These are phyloP conservation scores for Leptodirus hochenwartii DNA, from an alignment of 2,888 invertebrate genomes.

Conservation along the genomic window DNA sequence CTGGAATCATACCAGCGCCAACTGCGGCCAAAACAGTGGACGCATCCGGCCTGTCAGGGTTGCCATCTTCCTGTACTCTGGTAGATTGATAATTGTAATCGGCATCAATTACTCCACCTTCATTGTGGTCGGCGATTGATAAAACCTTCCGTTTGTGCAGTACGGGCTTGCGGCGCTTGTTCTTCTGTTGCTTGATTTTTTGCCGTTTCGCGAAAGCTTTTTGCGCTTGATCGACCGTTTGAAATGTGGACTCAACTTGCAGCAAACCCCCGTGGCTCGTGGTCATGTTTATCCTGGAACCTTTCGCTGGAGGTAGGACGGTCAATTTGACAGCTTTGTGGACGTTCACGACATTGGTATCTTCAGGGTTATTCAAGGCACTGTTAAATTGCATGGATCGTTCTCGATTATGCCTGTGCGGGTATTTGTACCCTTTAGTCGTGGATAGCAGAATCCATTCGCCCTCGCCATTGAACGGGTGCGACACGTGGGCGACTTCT, in stretches of 20 bases:
- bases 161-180: conserved; percentile 2
- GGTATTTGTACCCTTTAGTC: conserved; percentile 39
- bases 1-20: conserved; percentile 63
- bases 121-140: neutral
- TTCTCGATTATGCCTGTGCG: conserved; percentile 18
- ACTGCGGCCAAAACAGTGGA: conserved; percentile 50
- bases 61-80: conserved; percentile 1
- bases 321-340: conserved; percentile 34
- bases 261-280: conserved; percentile 55
- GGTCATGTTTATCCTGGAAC: conserved; percentile 40
- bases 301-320: conserved; percentile 49
- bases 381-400: conserved; percentile 19
- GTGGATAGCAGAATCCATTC: conserved; percentile 63
- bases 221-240: conserved; percentile 45
- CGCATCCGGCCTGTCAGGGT: conserved; percentile 10
- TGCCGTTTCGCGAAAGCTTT: conserved; percentile 26
- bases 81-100: neutral
- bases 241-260: conserved; percentile 54
- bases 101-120: too few relatives aligned
- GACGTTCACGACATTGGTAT: conserved; percentile 17
- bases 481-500: conserved; percentile 28
- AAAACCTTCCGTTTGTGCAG: neutral
- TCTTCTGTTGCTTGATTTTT: conserved; percentile 15
- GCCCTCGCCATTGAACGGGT: conserved; percentile 49
- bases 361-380: conserved; percentile 10